Base-by-base conservation (phyloP, 2,113 vertebrate genomes). In the Egretta garzetta region DNA sequence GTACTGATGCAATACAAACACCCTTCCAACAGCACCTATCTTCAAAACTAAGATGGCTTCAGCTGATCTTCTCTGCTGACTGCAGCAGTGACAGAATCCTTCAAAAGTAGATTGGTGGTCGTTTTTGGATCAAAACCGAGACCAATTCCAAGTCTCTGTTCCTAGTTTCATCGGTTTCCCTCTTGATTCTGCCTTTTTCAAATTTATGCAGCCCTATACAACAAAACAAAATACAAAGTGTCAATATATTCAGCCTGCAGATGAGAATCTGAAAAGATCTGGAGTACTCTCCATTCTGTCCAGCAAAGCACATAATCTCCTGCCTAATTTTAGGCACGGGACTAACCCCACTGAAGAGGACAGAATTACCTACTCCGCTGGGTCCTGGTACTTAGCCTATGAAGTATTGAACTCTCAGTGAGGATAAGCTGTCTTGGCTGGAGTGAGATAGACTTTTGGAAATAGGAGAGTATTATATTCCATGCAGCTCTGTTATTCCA, bases 381-480 rank as follows among this genome's bases (percentile, higher is more conserved):
- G 41, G 75, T 95, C 62, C 32, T 76, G 30, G 70, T 62, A 49
- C 41, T 80, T 41, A 84, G 83, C 75, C n/a, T 73, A n/a, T 33
- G 50, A 77, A 91, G 43, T 84, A 86, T 6, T 76, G 86, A 88
- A 88, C 88, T 92, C 68, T 77, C 80, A 62, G 28, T 62, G 55
- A 92, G 88, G 88, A 86, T 88, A 95, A 86, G 32, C n/a, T 91
- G 55, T 66, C 75, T 93, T 96, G 75, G 71, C 66, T 68, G 67
- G 37, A 83, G 37, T 50, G 56, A 86, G 59, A 73, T 1, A 90
- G 28, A 66, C n/a, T 84, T 94, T 80, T 77, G 73, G 55, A 88
- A 93, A 91, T 22, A 55, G 43, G 39, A 95, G 50, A 77, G 39
- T 86, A 89, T 80, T 95, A 30, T 84, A 86, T 82, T 85, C 72